These are phyloP conservation scores for Malacoraja senta DNA, from an alignment of 2,797 vertebrate genomes.

Conservation along the genomic window DNA sequence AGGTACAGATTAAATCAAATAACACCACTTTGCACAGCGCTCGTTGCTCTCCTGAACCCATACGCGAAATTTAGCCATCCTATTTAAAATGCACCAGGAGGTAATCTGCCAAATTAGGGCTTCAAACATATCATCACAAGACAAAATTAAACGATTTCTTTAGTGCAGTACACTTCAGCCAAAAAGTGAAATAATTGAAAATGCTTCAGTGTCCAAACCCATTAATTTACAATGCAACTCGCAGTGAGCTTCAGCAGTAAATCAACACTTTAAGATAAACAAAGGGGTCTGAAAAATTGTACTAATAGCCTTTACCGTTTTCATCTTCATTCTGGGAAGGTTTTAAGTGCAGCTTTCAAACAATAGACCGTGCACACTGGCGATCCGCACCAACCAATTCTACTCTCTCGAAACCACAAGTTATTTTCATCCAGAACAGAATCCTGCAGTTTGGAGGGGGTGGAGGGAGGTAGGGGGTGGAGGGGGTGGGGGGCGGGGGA, in stretches of 20 bases:
- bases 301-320: constrained; percentile 67
- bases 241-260: constrained; percentile 13
- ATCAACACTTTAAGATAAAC: constrained; percentile 22
- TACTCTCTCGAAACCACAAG: constrained; percentile 67
- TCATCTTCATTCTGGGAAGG: constrained; percentile 79
- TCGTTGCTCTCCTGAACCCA: background rate
- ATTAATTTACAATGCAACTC: constrained; percentile 13
- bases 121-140: background rate
- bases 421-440: constrained; percentile 56
- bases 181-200: background rate
- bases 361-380: constrained; percentile 68
- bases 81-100: constrained; percentile 5
- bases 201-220: constrained; percentile 8
- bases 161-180: background rate
- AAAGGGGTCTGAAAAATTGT: constrained; percentile 26
- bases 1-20: constrained; percentile 31
- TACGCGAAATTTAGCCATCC: background rate
- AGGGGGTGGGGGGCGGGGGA: constrained; percentile 32
- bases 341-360: constrained; percentile 64
- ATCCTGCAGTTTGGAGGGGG: constrained; percentile 53
- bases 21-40: background rate
- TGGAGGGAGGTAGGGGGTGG: constrained; percentile 16
- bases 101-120: background rate
- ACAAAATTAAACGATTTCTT: constrained; percentile 1
- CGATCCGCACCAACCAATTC: constrained; percentile 63